Evolutionary conservation across 2,888 invertebrate genomes (phyloP).

Genomic region (Lasioglossum villosulum): DNA sequence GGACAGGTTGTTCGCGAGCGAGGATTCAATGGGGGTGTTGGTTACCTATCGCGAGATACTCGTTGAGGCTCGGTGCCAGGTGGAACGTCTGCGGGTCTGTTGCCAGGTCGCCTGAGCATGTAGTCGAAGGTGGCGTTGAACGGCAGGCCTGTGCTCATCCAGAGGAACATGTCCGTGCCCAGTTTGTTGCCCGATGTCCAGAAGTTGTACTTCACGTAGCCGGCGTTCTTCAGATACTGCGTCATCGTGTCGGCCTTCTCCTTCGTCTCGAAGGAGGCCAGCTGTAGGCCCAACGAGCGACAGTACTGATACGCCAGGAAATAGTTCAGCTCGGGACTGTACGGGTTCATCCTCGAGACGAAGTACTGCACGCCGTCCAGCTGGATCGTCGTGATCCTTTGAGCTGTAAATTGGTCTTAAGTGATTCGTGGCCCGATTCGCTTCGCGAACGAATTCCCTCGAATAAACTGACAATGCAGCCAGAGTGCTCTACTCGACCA

Average conservation of each 20-base stretch:
- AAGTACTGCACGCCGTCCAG: conserved; percentile 94
- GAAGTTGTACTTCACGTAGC: conserved; percentile 93
- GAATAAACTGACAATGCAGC: background rate
- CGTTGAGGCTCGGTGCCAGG: conserved; percentile 92
- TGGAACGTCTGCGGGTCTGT: conserved; percentile 87
- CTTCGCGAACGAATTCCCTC: background rate
- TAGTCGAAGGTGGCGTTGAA: conserved; percentile 96
- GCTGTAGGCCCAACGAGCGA: conserved; percentile 92
- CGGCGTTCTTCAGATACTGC: conserved; percentile 92
- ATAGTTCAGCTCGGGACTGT: conserved; percentile 94
- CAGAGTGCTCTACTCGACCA: background rate
- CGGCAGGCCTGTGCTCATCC: conserved; percentile 95
- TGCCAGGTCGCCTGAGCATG: conserved; percentile 87
- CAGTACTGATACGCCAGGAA: conserved; percentile 95
- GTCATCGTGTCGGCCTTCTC: conserved; percentile 95
- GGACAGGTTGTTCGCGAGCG: background rate
- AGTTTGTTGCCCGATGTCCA: conserved; percentile 96
- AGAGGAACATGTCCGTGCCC: conserved; percentile 94
- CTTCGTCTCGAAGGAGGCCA: conserved; percentile 94
- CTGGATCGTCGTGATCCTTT: conserved; percentile 94
- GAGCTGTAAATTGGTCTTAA: conserved; percentile 86
- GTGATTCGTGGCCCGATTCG: background rate
- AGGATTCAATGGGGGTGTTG: background rate
- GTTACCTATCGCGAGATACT: conserved; percentile 91
- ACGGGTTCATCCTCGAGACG: conserved; percentile 94